A percentile compares a stretch with the other conserved stretches of the same genome.
Conservation (phyloP, 2,888 invertebrate genomes). For the Tenodera sinensis region DNA sequence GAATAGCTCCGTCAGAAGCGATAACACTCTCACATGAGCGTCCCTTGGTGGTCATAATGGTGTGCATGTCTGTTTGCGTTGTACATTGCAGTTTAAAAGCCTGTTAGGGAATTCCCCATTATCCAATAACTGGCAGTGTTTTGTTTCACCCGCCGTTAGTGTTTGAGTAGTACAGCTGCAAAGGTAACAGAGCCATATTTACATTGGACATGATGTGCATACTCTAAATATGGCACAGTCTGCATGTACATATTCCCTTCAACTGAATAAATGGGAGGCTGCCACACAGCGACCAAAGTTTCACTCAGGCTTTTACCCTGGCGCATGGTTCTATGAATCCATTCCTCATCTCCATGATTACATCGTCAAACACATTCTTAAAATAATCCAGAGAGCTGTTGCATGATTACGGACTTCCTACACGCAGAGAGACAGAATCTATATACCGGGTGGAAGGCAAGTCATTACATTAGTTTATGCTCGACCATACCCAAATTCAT, state of each 20-base stretch:
- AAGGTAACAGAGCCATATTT: background rate
- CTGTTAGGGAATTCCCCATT: background rate
- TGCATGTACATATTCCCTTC: background rate
- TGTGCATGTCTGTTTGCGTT: background rate
- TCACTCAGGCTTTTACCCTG: background rate
- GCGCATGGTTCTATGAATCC: background rate
- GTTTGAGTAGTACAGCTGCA: background rate
- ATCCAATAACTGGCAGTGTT: background rate
- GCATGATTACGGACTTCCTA: too few relatives aligned
- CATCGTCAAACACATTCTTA: too few relatives aligned
- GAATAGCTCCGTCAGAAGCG: background rate
- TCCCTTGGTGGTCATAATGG: background rate
- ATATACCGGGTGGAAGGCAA: too few relatives aligned
- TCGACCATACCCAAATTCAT: too few relatives aligned
- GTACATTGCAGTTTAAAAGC: background rate
- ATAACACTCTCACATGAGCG: background rate
- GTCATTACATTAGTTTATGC: too few relatives aligned
- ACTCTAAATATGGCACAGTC: background rate
- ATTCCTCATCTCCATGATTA: background rate
- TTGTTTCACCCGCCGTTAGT: background rate
- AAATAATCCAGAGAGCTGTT: too few relatives aligned
- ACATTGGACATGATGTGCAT: background rate
- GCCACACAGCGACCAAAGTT: background rate
- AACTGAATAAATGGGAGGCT: background rate
- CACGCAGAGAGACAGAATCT: too few relatives aligned